Evolutionary conservation across 1,140 invertebrate species (phyloP).

Genomic region (Gonatopus flavifemur): DNA sequence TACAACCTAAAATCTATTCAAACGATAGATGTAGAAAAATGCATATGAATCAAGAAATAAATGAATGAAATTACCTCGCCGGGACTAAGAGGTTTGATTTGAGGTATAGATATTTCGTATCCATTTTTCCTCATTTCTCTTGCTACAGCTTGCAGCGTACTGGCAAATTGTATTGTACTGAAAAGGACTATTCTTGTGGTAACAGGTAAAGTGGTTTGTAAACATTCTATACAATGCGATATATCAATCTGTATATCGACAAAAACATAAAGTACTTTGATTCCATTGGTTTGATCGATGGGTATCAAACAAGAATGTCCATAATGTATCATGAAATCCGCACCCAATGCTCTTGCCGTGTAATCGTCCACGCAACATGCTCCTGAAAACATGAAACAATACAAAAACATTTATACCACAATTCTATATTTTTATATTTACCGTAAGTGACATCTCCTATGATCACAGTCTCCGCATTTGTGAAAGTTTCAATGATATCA

Average conservation of each 20-base stretch:
- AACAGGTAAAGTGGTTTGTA: constrained; percentile 80
- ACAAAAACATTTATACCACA: neutral
- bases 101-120: constrained; percentile 82
- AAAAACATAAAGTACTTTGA: constrained; percentile 96
- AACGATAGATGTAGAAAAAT: constrained; percentile 8
- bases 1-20: constrained; percentile 86
- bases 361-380: constrained; percentile 99
- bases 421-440: constrained; percentile 17
- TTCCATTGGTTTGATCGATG: constrained; percentile 84
- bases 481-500: constrained; percentile 94
- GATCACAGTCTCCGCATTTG: constrained; percentile 90
- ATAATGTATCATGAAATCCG: constrained; percentile 95
- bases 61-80: constrained; percentile 70
- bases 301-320: constrained; percentile 98
- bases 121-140: constrained; percentile 70
- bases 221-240: constrained; percentile 87
- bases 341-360: constrained; percentile 86
- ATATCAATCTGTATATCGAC: constrained; percentile 93
- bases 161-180: constrained; percentile 97
- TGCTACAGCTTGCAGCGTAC: constrained; percentile 81
- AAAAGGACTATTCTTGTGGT: constrained; percentile 76
- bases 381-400: constrained; percentile 47
- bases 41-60: neutral
- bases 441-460: constrained; percentile 99
- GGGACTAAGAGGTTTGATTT: constrained; percentile 94